Evolutionary conservation across 2,888 invertebrate species (phyloP).

Genomic region (Epinotia nisella): DNA sequence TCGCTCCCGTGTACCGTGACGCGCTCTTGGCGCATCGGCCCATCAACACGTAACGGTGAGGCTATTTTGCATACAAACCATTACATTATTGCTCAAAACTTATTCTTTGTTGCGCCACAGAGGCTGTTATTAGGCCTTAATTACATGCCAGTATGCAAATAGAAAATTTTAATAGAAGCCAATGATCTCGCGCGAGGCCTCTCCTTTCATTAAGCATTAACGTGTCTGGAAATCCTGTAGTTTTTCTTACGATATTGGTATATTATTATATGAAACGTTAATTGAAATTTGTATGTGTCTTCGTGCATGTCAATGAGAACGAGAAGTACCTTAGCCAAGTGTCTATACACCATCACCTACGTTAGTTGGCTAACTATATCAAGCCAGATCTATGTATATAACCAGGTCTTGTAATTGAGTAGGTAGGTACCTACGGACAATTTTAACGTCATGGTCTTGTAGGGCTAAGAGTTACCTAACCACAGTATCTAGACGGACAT

Average conservation of each 20-base stretch:
- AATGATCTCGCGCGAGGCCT: conserved; percentile 70
- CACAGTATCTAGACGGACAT: too few species aligned
- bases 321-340: neutral
- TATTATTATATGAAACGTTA: conserved; percentile 36
- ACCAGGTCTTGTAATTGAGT: conserved; percentile 1
- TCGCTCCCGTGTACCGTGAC: conserved; percentile 80
- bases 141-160: conserved; percentile 82
- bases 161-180: conserved; percentile 78
- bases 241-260: conserved; percentile 35
- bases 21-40: conserved; percentile 76
- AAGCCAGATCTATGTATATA: neutral
- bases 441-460: too few species aligned
- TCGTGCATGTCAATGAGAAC: conserved; percentile 25
- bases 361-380: neutral
- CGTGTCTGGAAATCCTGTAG: conserved; percentile 52
- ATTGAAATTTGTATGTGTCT: conserved; percentile 35
- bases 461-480: too few species aligned
- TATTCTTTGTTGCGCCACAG: conserved; percentile 83
- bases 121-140: conserved; percentile 82
- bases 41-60: conserved; percentile 82
- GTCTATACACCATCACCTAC: neutral
- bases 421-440: too few species aligned
- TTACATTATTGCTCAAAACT: conserved; percentile 85
- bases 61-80: conserved; percentile 84
- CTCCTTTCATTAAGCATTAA: conserved; percentile 68